A percentile compares a stretch with the other conserved stretches of the same genome.
These are phyloP conservation scores for Bujurquina vittata DNA, from an alignment of 2,113 vertebrate species.

Conservation along the genomic window DNA sequence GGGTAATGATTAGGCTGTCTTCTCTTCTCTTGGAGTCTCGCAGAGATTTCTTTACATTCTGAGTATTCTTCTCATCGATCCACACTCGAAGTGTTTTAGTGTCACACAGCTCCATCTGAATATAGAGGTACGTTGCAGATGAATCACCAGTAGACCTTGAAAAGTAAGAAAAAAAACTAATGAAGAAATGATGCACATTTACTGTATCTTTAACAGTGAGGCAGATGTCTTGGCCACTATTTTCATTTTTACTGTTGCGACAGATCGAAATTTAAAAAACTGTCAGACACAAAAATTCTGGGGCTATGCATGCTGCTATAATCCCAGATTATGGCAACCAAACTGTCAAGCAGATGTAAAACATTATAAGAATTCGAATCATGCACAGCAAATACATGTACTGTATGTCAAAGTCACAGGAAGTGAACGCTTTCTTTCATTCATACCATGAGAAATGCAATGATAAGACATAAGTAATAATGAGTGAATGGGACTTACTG, in stretches of 20 bases:
- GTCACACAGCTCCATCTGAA: constrained; percentile 83
- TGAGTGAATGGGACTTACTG: constrained; percentile 53
- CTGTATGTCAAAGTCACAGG: not conserved
- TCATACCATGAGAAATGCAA: not conserved
- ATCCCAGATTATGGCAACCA: not conserved
- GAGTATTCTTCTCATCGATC: constrained; percentile 71
- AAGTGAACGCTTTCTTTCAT: not conserved
- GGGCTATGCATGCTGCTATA: accelerated
- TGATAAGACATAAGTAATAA: not conserved
- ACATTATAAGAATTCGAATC: not conserved
- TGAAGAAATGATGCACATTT: not conserved
- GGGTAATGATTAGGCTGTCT: constrained; percentile 47
- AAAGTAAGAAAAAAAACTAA: not conserved
- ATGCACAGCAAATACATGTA: accelerated
- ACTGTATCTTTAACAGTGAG: not conserved
- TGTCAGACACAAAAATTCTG: not conserved
- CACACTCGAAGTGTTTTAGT: constrained; percentile 66
- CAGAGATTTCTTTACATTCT: constrained; percentile 47
- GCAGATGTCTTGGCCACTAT: not conserved
- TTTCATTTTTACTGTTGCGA: too few relatives aligned
- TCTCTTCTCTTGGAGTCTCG: constrained; percentile 42
- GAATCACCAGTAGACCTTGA: constrained; percentile 22
- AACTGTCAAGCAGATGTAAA: not conserved
- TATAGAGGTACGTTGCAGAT: constrained; percentile 67
- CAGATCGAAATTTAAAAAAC: too few relatives aligned